Evolutionary conservation across 2,888 invertebrate genomes (phyloP).

Genomic region (Megalurothrips usitatus): DNA sequence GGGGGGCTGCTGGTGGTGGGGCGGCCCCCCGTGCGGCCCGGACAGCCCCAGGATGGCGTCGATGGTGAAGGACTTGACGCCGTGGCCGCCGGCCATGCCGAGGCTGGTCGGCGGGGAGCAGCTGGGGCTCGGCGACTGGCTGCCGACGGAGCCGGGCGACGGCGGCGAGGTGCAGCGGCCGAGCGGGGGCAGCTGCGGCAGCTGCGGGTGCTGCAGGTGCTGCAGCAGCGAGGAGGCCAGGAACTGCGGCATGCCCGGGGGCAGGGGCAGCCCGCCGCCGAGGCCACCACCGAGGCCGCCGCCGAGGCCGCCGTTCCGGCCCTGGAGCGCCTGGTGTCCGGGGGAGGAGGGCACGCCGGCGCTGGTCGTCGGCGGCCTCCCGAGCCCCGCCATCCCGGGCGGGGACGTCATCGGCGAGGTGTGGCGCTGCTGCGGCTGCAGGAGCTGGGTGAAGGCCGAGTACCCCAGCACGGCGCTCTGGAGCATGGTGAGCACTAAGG

Average conservation of each 20-base stretch:
- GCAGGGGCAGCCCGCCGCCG: background rate
- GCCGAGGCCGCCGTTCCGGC: background rate
- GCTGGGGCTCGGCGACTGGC: conserved; percentile 31
- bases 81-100: conserved; percentile 33
- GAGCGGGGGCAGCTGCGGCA: background rate
- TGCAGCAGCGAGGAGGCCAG: conserved; percentile 27
- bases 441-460: conserved; percentile 37
- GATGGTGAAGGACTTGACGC: conserved; percentile 76
- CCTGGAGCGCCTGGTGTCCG: no score
- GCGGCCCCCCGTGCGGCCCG: conserved; percentile 9
- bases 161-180: background rate
- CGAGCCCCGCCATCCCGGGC: conserved; percentile 31
- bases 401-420: conserved; percentile 36
- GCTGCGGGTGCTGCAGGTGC: conserved; percentile 8
- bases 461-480: conserved; percentile 41
- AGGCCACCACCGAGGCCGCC: background rate
- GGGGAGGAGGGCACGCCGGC: no score
- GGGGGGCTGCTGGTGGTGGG: background rate
- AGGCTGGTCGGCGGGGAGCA: conserved; percentile 31
- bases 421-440: conserved; percentile 43
- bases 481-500: conserved; percentile 38
- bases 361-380: no score
- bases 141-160: conserved; percentile 13
- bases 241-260: conserved; percentile 28
- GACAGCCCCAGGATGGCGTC: conserved; percentile 75